Base-by-base conservation (phyloP, 2,113 vertebrate genomes). In the Synchiropus splendidus region DNA sequence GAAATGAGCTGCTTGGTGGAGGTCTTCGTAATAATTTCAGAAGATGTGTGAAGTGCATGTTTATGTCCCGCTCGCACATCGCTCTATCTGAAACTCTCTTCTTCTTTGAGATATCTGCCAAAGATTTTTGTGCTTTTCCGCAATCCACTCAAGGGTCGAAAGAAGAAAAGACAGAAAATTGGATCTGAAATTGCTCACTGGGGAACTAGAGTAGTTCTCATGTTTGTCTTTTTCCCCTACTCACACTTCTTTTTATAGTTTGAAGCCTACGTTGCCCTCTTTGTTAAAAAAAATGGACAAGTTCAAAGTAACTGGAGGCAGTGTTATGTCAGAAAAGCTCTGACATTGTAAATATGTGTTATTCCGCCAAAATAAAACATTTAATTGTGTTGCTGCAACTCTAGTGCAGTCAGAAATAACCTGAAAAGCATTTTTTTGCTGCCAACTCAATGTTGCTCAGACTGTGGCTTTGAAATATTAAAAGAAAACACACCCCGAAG, bases 291-390 rank as follows among this genome's bases (percentile, higher is more conserved):
- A 68, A 48, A 27, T 16, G 31, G 41, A 51, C 54, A 51, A 49
- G 45, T 59, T 64, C 42, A 51, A 64, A 68, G 51, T 41, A 57
- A 45, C 49, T 44, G 31, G 6, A 59, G 55, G 42, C 51, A 48
- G 31, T 42, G 27, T 32, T 32, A 27, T 55, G 21, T 58, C 44
- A 61, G 36, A 71, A 27, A 27, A 27, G 21, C 21, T 8, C 21
- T 27, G 4, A n/a, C 8, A 27, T 5, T 27, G 21, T 27, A 8
- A 27, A 27, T 4, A 27, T 8, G 4, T 27, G 4, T 27, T 27
- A 27, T 27, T 27, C 21, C 21, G 4, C 21, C 21, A 4, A 27
- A 27, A 27, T 27, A 27, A 27, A 27, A 27, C 21, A 27, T 27
- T 5, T 27, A 27, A 27, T 27, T 27, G 21, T 27, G 21, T 27